phyloP scores from a whole-genome alignment of 1,140 invertebrate genomes.

The Ruditapes philippinarum region DNA sequence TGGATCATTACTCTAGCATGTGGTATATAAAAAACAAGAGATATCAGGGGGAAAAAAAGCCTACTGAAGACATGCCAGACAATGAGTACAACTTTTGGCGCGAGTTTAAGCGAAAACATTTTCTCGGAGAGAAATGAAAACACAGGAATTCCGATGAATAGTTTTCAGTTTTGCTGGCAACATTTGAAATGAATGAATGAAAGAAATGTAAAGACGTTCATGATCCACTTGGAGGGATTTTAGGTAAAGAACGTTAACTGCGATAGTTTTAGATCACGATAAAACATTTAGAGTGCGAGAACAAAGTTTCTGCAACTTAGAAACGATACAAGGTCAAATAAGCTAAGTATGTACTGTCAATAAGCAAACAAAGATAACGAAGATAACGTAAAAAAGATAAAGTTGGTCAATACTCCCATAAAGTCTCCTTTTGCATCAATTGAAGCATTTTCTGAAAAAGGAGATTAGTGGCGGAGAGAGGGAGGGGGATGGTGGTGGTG shows the following conservation, averaged over 20 bases:
- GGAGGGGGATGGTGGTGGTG: too few species aligned
- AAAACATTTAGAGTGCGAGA: too few species aligned
- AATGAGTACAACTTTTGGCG: constrained; percentile 44
- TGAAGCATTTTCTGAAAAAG: too few species aligned
- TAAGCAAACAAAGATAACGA: background rate
- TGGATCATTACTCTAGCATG: constrained; percentile 48
- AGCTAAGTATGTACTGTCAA: background rate
- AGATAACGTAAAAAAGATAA: background rate
- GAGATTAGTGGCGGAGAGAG: too few species aligned
- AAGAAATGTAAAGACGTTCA: too few species aligned
- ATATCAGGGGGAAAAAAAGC: constrained; percentile 4
- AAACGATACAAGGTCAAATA: too few species aligned
- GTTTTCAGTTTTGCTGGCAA: background rate
- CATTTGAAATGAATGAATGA: constrained; percentile 1
- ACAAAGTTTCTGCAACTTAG: too few species aligned
- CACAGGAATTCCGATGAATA: background rate
- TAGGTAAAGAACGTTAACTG: too few species aligned
- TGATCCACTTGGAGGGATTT: too few species aligned
- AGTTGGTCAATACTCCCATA: background rate
- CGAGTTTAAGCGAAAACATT: background rate
- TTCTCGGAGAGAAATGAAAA: constrained; percentile 13
- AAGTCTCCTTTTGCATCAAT: background rate
- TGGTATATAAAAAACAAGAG: constrained; percentile 8
- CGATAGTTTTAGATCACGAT: too few species aligned
- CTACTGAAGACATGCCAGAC: constrained; percentile 11